A percentile compares a stretch with the other conserved stretches of the same genome.
phyloP scores from a whole-genome alignment of 2,888 invertebrate species.

The Ornithoptera alexandrae region DNA sequence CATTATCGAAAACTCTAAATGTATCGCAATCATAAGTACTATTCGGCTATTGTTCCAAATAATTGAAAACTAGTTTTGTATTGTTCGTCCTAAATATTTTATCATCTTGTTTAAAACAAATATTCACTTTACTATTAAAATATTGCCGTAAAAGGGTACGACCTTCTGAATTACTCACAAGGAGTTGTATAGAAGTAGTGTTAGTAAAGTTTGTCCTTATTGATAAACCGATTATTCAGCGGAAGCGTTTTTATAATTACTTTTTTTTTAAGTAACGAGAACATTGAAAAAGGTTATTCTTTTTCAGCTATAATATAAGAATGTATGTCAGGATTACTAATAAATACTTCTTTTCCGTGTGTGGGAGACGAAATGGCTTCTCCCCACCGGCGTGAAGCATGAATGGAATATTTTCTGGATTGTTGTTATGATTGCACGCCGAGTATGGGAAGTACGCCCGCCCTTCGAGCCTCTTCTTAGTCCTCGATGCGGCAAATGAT shows the following conservation, averaged over 20 bases:
- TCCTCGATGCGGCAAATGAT: no score
- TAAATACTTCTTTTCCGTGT: no score
- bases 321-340: no score
- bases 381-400: no score
- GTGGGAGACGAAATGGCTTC: no score
- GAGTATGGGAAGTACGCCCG: no score
- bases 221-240: background rate
- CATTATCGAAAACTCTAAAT: background rate
- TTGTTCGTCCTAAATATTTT: background rate
- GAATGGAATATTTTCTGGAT: no score
- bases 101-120: background rate
- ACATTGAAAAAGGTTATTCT: background rate
- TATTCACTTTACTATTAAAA: background rate
- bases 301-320: background rate
- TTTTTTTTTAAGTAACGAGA: background rate
- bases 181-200: background rate
- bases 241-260: background rate
- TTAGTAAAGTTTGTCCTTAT: background rate
- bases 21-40: background rate
- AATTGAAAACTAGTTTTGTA: background rate
- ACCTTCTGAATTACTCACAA: background rate
- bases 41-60: background rate
- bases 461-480: no score
- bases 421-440: no score
- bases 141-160: no score